Conservation (phyloP, 2,113 vertebrate species). For the Sarotherodon lohbergeri region DNA sequence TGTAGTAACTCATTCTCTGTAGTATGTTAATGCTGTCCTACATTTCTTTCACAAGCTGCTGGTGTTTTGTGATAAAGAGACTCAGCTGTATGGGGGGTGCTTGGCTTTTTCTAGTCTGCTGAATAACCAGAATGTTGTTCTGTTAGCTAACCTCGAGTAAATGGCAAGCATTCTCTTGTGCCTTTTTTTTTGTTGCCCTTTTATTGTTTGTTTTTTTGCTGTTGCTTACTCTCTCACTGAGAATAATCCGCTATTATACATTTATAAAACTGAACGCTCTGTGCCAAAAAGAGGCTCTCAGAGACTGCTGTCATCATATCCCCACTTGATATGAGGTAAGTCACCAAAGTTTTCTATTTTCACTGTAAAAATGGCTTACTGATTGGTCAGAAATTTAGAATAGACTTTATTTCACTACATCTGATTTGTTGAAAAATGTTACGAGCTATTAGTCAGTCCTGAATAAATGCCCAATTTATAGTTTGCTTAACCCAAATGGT, state of each 20-base stretch:
- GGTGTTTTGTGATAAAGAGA: constrained; percentile 39
- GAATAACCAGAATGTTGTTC: constrained; percentile 27
- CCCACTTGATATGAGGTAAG: constrained; percentile 18
- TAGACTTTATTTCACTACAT: not conserved
- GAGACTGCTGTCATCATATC: constrained; percentile 1
- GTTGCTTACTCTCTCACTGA: not conserved
- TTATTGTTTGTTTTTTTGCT: not conserved
- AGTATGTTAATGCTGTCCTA: constrained; percentile 3
- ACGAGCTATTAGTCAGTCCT: not conserved
- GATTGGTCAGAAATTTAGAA: not conserved
- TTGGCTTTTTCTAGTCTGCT: constrained; percentile 31
- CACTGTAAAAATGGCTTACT: not conserved
- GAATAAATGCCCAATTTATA: not conserved
- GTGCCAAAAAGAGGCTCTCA: not conserved
- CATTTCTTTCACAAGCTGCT: constrained; percentile 17
- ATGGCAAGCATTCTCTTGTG: not conserved
- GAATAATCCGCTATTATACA: constrained; percentile 38
- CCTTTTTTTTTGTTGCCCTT: not conserved
- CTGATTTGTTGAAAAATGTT: not conserved
- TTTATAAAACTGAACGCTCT: not conserved
- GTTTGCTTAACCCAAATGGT: not conserved
- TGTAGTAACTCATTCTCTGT: constrained; percentile 3
- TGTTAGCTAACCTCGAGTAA: constrained; percentile 38
- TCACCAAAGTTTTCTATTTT: not conserved
- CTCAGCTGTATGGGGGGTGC: not conserved